Evolutionary conservation across 64 coral and sea anemone species (phyloP).

Genomic region (Stylophora pistillata): DNA sequence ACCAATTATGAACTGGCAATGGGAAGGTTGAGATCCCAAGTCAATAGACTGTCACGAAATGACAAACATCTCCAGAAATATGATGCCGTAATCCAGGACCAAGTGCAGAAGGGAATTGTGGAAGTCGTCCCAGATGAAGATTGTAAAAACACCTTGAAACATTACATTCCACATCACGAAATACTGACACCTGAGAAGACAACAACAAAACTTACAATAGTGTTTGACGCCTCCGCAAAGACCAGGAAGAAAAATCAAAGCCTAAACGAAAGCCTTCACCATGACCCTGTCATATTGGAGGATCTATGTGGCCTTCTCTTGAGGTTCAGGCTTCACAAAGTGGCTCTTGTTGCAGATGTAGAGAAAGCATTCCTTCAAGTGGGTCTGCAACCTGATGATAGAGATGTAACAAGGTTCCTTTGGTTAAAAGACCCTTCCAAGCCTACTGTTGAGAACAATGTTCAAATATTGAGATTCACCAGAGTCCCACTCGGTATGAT

Average conservation of each 20-base stretch:
- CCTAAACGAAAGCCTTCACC: constrained; percentile 55
- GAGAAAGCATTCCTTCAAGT: too few species aligned
- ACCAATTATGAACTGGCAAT: too few species aligned
- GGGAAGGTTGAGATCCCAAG: constrained; percentile 31
- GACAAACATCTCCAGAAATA: constrained; percentile 32
- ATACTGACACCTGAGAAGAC: constrained; percentile 16
- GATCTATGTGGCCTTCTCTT: constrained; percentile 53
- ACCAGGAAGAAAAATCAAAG: constrained; percentile 38
- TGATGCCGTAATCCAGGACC: constrained; percentile 41
- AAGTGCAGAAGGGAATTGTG: constrained; percentile 37
- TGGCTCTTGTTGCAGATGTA: constrained; percentile 33
- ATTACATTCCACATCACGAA: constrained; percentile 56
- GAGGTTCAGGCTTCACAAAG: constrained; percentile 31
- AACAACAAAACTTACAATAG: constrained; percentile 40
- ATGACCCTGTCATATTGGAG: constrained; percentile 41
- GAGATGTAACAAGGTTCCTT: constrained; percentile 50
- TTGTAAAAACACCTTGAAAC: constrained; percentile 7
- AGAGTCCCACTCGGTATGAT: constrained; percentile 54
- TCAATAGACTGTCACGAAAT: constrained; percentile 33
- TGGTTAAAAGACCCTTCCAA: constrained; percentile 42
- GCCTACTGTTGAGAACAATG: constrained; percentile 18
- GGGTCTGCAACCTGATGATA: too few species aligned
- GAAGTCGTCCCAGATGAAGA: constrained; percentile 22
- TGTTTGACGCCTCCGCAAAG: constrained; percentile 45
- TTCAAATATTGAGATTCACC: constrained; percentile 25